Conservation (phyloP, 2,113 vertebrate genomes). For the Pterocles burchelli region DNA sequence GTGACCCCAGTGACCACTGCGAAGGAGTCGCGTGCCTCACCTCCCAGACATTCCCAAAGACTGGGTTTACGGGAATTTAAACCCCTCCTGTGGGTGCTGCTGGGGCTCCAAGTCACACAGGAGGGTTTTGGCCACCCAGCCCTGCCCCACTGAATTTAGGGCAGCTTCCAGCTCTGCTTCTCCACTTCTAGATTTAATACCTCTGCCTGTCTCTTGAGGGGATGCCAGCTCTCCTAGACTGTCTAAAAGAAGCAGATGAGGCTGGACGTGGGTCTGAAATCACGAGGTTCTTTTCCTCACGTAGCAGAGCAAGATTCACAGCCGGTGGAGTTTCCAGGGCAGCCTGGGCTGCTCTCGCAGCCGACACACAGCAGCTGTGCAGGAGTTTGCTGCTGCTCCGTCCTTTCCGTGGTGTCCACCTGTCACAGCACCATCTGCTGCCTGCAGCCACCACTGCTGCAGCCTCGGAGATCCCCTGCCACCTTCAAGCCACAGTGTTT, state of each 20-base stretch:
- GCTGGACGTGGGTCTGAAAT: background rate
- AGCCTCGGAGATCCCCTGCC: background rate
- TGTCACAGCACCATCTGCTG: background rate
- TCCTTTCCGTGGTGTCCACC: background rate
- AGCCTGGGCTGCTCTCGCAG: background rate
- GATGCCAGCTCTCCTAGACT: background rate
- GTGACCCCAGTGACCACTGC: background rate
- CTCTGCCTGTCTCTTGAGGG: accelerated
- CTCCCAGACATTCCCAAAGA: background rate
- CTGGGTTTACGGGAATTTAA: background rate
- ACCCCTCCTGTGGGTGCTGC: background rate
- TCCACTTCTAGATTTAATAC: background rate
- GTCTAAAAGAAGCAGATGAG: background rate
- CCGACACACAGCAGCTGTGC: background rate
- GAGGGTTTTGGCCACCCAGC: background rate
- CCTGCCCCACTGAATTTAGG: background rate
- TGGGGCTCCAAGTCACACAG: background rate
- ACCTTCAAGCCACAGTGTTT: background rate
- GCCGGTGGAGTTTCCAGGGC: background rate
- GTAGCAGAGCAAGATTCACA: background rate
- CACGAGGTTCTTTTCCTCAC: accelerated
- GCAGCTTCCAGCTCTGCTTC: background rate
- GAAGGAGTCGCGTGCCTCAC: background rate
- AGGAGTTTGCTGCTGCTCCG: background rate
- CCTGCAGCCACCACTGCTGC: background rate